Evolutionary conservation across 1,140 invertebrate genomes (phyloP), one percentile per base, ranked within the genome.

Genomic region (Ectropis grisescens): DNA sequence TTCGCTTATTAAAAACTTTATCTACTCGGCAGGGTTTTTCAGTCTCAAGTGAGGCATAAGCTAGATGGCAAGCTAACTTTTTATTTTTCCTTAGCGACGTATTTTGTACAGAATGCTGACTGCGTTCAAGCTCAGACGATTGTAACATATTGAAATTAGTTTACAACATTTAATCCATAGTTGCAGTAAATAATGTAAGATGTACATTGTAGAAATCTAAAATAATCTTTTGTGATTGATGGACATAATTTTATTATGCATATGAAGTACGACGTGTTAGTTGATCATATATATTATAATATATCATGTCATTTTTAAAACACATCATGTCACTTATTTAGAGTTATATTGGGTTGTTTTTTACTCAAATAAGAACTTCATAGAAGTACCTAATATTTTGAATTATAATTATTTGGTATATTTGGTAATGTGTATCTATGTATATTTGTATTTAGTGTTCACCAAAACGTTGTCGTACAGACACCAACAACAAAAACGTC

Each of bases 1-100:
- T 49, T 46, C 35, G 32, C 41, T 52, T 52, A 52, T 57, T 52
- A 57, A 57, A 55, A 57, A 46, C 25, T 57, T 49, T 29, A 13
- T 34, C 22, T n/a, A 36, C 35, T 41, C 22, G 12, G 33, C 13
- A 24, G 37, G 33, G 29, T 24, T 29, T 33, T 48, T 36, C 37
- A 40, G 48, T 48, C 43, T 50, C 55, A 33, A 58, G 47, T 48
- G 50, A 29, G 27, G 41, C 39, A 41, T 53, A 41, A 58, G n/a
- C n/a, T n/a, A n/a, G n/a, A n/a, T n/a, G 42, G 32, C 25, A 15
- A 19, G 22, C 25, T 33, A 49, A 37, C 31, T 53, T 50, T 54
- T 48, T 50, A 49, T 49, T 51, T 54, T 50, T 38, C 41, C 41
- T 46, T 27, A 8, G 41, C 33, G 43, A 47, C 47, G 50, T 56